Base-by-base conservation (phyloP, 2,113 vertebrate genomes). In the Menidia beryllina region DNA sequence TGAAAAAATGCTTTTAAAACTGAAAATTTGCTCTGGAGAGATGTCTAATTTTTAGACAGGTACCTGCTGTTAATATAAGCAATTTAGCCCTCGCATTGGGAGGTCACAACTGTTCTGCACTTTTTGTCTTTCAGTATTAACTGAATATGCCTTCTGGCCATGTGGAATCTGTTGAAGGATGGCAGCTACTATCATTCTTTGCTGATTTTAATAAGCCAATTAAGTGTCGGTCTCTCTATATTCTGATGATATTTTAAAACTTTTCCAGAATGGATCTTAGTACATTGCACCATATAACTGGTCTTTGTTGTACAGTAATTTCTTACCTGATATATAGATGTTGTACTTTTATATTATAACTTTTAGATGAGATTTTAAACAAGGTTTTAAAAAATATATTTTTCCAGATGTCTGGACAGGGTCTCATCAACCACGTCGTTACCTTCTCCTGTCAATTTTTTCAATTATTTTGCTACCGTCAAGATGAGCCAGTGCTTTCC, bases 191-290 rank as follows among this genome's bases (percentile, higher is more conserved):
- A 3, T 75, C 51, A 7, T 70, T 57, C 48, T 41, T 52, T 41
- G 24, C 19, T 60, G 27, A 24, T 80, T 77, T 71, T 77, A 80
- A 75, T 75, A 59, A 25, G 60, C 30, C 60, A 41, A 73, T 75
- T 69, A 80, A 71, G 45, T 45, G 34, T 38, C 11, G 7, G 54
- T 52, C 38, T 69, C 68, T 56, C 66, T 9, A 17, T 36, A 48
- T 55, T 72, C 41, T 57, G 49, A 55, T 72, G 21, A 76, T 74
- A 47, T 24, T 36, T 3, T 54, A 1, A 43, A 61, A 49, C 25
- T 30, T 77, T 83, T 61, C 30, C 63, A 48, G 23, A 62, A 51
- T 57, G 47, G 14, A 3, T 61, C 57, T 19, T 45, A 24, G 39
- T 25, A n/a, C 5, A 34, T 34, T 45, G 20, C 50, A 56, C 68